These are phyloP conservation scores for Mesoligia furuncula DNA, from an alignment of 2,888 invertebrate genomes.

Conservation along the genomic window DNA sequence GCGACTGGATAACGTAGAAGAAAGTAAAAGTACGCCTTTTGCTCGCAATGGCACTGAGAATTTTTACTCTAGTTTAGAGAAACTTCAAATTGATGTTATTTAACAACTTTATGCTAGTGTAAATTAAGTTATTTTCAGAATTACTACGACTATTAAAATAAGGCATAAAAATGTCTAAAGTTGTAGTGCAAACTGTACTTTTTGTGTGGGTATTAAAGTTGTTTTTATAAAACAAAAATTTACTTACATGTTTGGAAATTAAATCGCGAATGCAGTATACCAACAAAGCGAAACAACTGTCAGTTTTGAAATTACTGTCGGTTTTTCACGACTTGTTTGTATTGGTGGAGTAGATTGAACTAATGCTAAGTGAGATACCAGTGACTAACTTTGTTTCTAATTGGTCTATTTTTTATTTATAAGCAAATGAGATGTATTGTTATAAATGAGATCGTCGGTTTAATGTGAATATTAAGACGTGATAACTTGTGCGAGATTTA, in stretches of 20 bases:
- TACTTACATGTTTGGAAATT: not conserved
- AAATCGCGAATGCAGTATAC: not conserved
- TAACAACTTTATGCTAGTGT: not conserved
- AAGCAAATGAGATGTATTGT: conserved; percentile 42
- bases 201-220: not conserved
- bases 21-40: not conserved
- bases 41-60: not conserved
- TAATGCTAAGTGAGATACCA: conserved; percentile 3
- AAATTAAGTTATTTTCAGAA: not conserved
- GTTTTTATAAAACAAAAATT: not conserved
- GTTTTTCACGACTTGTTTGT: not conserved
- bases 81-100: not conserved
- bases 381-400: conserved; percentile 49
- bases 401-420: conserved; percentile 43
- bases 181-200: not conserved
- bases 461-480: conserved; percentile 28
- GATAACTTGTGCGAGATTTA: conserved; percentile 50
- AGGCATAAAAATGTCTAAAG: not conserved
- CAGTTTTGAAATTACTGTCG: not conserved
- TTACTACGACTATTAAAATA: not conserved
- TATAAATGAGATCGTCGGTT: conserved; percentile 25
- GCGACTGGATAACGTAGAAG: not conserved
- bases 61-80: no score
- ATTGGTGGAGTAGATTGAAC: not conserved
- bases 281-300: not conserved